phyloP scores from a whole-genome alignment of 2,113 vertebrate species.

The Archocentrus centrarchus region DNA sequence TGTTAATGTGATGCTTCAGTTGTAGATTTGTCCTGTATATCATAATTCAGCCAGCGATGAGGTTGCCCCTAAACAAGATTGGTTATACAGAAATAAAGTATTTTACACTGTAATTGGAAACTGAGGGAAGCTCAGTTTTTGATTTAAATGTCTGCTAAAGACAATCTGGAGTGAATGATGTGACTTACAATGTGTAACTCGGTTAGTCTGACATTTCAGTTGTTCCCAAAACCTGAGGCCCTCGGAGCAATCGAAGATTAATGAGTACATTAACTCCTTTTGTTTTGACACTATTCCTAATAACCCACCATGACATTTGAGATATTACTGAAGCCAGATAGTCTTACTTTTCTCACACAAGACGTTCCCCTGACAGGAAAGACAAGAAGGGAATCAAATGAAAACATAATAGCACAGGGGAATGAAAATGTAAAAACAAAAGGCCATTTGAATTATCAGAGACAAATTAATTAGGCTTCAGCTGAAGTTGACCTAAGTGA shows the following conservation, averaged over 20 bases:
- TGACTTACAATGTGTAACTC: conserved; percentile 1
- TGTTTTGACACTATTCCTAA: conserved; percentile 10
- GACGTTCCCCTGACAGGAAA: neutral
- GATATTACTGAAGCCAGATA: neutral
- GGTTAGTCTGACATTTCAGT: conserved; percentile 22
- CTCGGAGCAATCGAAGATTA: conserved; percentile 20
- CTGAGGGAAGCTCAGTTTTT: neutral
- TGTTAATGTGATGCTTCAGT: neutral
- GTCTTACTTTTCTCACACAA: neutral
- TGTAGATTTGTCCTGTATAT: neutral
- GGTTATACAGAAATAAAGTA: no score
- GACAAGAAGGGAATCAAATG: neutral
- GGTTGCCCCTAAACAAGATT: no score
- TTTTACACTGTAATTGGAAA: neutral
- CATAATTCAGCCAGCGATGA: neutral
- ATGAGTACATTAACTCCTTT: conserved; percentile 40
- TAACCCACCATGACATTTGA: conserved; percentile 25
- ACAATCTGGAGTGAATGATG: conserved; percentile 17
- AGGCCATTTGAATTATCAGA: neutral
- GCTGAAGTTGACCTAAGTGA: neutral
- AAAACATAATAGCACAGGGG: neutral
- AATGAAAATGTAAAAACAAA: conserved; percentile 3
- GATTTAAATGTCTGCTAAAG: neutral
- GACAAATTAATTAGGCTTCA: conserved; percentile 4
- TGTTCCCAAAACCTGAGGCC: conserved; percentile 4